Evolutionary conservation across 2,113 vertebrate genomes (phyloP), one percentile per base, ranked within the genome.

Genomic region (Macroglossus sobrinus): DNA sequence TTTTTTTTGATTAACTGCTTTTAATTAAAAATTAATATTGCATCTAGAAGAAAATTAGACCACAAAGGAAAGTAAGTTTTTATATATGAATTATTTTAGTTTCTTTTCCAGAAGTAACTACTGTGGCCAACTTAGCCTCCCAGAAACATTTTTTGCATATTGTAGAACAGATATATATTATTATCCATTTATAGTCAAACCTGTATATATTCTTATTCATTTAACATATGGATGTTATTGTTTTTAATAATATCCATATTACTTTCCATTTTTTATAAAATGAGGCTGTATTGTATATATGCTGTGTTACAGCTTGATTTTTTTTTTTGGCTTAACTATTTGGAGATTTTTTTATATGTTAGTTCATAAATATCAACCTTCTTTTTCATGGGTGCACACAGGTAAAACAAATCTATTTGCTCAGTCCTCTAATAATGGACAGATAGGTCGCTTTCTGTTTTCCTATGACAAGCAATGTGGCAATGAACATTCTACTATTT

Each of bases 21-120:
- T 96, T 84, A 88, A 93, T 94, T 94, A 84, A 95, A 95, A 93
- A 21, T 90, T 84, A 91, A 92, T 89, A 88, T 76, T 53, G 0
- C 64, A 71, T 64, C 53, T 91, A 38, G 59, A n/a, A 35, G 84
- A 89, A 94, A n/a, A 55, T 40, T n/a, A 59, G 26, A 80, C 33
- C 7, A 19, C 15, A 75, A n/a, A 38, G 7, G 19, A 66, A 89
- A 92, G 1, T 75, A 33, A 82, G 5, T 57, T 24, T 26, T 84
- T 30, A 0, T 24, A 43, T 14, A 12, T 40, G 45, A 22, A 59
- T 69, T 80, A 64, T 33, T 12, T 93, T 22, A 71, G 15, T 68
- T 14, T 12, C 19, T 90, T 94, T 78, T 30, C 38, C 50, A 74
- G 35, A 82, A 94, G 26, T 90, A 71, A 59, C 15, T 43, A n/a